Evolutionary conservation across 2,888 invertebrate genomes (phyloP).

Genomic region (Tenthredo livida): DNA sequence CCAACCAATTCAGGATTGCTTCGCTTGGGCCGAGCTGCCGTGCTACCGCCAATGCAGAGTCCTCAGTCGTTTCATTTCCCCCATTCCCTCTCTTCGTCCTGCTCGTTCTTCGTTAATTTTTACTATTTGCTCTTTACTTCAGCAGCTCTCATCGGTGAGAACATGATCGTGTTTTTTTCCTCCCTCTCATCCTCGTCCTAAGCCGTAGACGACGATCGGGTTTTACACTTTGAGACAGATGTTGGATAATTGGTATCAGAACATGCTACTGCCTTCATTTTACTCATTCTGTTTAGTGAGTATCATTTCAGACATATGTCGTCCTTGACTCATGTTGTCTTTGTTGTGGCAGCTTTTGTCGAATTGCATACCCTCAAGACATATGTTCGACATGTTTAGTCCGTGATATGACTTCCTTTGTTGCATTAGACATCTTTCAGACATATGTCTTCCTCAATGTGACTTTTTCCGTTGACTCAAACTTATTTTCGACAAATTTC

Average conservation of each 20-base stretch:
- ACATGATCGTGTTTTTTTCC: constrained; percentile 4
- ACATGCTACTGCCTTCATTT: not conserved
- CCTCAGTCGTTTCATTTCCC: constrained; percentile 18
- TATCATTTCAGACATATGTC: not conserved
- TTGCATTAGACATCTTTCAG: not conserved
- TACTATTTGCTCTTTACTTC: constrained; percentile 26
- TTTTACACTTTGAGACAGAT: not conserved
- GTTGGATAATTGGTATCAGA: not conserved
- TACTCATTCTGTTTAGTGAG: not conserved
- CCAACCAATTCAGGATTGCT: constrained; percentile 38
- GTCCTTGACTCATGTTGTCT: not conserved
- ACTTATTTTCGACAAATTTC: not conserved
- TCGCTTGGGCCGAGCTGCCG: constrained; percentile 27
- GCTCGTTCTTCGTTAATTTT: constrained; percentile 29
- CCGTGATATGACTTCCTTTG: not conserved
- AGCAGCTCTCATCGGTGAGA: constrained; percentile 14
- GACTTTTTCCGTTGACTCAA: too few species aligned
- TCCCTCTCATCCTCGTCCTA: not conserved
- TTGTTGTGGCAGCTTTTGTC: not conserved
- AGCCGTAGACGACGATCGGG: not conserved
- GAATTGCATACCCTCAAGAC: not conserved
- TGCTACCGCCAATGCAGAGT: not conserved
- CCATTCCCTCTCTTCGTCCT: not conserved
- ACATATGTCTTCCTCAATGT: not conserved
- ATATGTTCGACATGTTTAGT: not conserved